Base-by-base conservation (phyloP, 2,797 vertebrate genomes). In the Clarias laeviceps region DNA sequence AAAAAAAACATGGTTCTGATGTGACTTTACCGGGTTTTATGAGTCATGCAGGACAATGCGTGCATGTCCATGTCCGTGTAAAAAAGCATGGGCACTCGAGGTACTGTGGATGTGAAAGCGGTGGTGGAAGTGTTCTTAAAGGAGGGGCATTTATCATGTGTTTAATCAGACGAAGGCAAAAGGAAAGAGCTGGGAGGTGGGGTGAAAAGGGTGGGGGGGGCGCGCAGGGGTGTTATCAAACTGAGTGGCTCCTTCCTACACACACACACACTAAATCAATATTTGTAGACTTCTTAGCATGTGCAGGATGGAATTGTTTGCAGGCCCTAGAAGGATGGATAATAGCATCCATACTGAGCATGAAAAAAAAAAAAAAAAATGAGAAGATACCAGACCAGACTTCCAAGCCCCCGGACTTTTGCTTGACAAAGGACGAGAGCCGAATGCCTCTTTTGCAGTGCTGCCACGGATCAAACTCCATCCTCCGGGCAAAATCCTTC, bases 131-230 rank as follows among this genome's bases (percentile, higher is more conserved):
- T 18, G 57, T 40, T 74, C 20, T 62, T 27, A 5, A 40, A 24
- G 32, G 64, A 45, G 37, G 68, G 77, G 85, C 83, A 91, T 90
- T 90, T 91, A 86, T 91, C 83, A 77, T 88, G 76, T 89, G 87
- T 92, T 93, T 93, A 91, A 93, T 92, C 90, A 90, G 86, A 89
- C 80, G 86, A 88, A 85, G 88, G 85, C 1, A 69, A 85, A 80
- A 87, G 78, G 86, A 86, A 29, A 37, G 87, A 80, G 89, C 70
- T 88, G 88, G 74, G 83, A 86, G 90, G 73, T 45, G 40, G 34
- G n/a, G 73, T 3, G 61, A 29, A 34, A 18, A 27, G 22, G 17
- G 84, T 85, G 45, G 83, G 80, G 85, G 54, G 11, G 4, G 18
- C 66, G 20, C 29, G 45, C 40, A 45, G 17, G 74, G 24, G 20